Evolutionary conservation across 2,113 vertebrate genomes (phyloP).

Genomic region (Microtus ochrogaster): DNA sequence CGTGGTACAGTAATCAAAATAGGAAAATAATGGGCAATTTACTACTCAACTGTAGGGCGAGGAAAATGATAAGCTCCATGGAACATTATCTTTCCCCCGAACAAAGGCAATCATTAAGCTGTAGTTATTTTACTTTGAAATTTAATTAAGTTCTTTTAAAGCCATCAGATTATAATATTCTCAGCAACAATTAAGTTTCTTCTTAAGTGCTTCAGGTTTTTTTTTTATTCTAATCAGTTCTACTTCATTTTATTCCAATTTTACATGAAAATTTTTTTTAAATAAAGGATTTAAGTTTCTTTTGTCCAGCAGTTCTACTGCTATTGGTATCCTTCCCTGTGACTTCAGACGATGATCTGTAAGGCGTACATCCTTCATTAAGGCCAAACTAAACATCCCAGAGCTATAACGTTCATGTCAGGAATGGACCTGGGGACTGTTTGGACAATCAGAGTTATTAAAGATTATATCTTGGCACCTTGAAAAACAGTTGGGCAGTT

Average conservation of each 20-base stretch:
- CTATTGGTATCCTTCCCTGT: background rate
- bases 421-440: background rate
- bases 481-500: background rate
- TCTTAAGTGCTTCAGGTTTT: constrained; percentile 44
- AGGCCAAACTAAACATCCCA: constrained; percentile 19
- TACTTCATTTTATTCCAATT: constrained; percentile 59
- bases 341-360: background rate
- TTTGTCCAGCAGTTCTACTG: background rate
- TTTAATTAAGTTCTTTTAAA: constrained; percentile 62
- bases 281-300: background rate
- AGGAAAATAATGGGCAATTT: constrained; percentile 40
- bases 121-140: constrained; percentile 63
- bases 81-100: background rate
- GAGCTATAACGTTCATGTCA: background rate
- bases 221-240: background rate
- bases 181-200: constrained; percentile 58
- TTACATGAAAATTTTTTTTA: constrained; percentile 25
- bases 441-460: constrained; percentile 17
- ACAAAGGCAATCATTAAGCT: constrained; percentile 25
- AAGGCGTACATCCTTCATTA: background rate
- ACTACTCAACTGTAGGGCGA: background rate
- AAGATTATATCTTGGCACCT: background rate
- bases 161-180: constrained; percentile 46
- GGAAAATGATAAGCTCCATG: constrained; percentile 3
- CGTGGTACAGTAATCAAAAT: constrained; percentile 15